Percentiles rank a stretch among this genome's conserved stretches.
Evolutionary conservation across 2,888 invertebrate genomes (phyloP).

Genomic region (Operophtera brumata): DNA sequence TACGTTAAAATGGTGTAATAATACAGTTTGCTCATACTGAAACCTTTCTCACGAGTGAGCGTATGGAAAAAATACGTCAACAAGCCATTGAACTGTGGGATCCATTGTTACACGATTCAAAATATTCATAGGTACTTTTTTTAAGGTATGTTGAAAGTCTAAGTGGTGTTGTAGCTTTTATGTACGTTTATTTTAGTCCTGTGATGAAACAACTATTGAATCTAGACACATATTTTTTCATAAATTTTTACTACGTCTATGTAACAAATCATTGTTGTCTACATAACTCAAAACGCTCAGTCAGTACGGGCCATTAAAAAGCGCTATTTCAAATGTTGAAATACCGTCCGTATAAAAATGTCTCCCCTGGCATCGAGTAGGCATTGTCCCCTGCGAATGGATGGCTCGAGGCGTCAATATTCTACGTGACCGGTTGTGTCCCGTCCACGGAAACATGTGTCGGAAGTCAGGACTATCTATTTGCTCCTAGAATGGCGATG

Average conservation of each 20-base stretch:
- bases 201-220: too few species aligned
- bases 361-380: constrained; percentile 51
- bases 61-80: too few species aligned
- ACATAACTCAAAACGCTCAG: constrained; percentile 1
- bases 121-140: too few species aligned
- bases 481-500: constrained; percentile 73
- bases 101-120: too few species aligned
- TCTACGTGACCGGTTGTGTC: constrained; percentile 78
- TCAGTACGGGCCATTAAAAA: constrained; percentile 24
- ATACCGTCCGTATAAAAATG: constrained; percentile 56
- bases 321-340: constrained; percentile 42
- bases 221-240: too few species aligned
- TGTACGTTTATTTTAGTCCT: too few species aligned
- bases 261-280: background rate
- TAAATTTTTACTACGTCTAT: too few species aligned
- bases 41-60: too few species aligned
- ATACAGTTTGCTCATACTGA: background rate
- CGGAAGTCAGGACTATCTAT: constrained; percentile 79
- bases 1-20: background rate
- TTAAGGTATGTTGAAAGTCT: too few species aligned
- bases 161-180: too few species aligned
- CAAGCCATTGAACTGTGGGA: too few species aligned
- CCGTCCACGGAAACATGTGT: constrained; percentile 76
- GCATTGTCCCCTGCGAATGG: constrained; percentile 66
- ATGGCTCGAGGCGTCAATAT: constrained; percentile 78